These are phyloP conservation scores for Hoplias malabaricus DNA, from an alignment of 2,113 vertebrate genomes.

Conservation along the genomic window DNA sequence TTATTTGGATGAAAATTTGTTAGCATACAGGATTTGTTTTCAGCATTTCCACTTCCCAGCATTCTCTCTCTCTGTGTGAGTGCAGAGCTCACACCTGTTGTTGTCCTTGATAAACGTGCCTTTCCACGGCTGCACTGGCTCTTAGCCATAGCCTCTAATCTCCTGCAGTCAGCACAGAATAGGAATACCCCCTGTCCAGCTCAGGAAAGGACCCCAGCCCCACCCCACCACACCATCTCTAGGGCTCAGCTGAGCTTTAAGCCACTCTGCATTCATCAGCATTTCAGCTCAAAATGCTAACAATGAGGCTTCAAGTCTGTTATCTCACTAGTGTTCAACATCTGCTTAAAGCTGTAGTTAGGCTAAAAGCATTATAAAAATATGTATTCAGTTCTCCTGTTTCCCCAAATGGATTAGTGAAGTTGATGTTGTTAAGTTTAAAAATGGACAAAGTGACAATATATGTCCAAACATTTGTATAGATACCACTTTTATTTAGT, in stretches of 20 bases:
- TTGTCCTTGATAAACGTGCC: not conserved
- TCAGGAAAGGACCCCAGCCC: not conserved
- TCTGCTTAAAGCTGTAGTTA: too few species aligned
- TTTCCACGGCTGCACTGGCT: not conserved
- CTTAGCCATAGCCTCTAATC: slow-evolving; percentile 1
- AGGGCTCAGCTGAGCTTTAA: slow-evolving; percentile 36
- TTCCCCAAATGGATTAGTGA: too few species aligned
- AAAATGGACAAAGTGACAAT: too few species aligned
- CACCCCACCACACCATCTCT: too few species aligned
- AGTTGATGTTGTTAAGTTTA: too few species aligned
- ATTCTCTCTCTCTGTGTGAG: not conserved
- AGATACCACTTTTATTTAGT: too few species aligned
- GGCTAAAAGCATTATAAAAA: too few species aligned
- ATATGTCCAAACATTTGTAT: too few species aligned
- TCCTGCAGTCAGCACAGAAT: slow-evolving; percentile 37
- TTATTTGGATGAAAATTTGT: not conserved
- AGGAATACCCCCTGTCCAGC: slow-evolving; percentile 32
- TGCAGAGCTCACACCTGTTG: slow-evolving; percentile 27
- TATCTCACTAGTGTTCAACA: too few species aligned
- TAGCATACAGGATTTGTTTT: not conserved
- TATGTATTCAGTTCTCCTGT: too few species aligned
- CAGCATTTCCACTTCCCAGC: not conserved
- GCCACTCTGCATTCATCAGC: slow-evolving; percentile 22
- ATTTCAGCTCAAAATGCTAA: slow-evolving; percentile 36
- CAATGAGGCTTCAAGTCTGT: slow-evolving; percentile 38